A percentile compares a stretch with the other conserved stretches of the same genome.
Evolutionary conservation across 2,113 vertebrate genomes (phyloP).

Genomic region (Lepus americanus): DNA sequence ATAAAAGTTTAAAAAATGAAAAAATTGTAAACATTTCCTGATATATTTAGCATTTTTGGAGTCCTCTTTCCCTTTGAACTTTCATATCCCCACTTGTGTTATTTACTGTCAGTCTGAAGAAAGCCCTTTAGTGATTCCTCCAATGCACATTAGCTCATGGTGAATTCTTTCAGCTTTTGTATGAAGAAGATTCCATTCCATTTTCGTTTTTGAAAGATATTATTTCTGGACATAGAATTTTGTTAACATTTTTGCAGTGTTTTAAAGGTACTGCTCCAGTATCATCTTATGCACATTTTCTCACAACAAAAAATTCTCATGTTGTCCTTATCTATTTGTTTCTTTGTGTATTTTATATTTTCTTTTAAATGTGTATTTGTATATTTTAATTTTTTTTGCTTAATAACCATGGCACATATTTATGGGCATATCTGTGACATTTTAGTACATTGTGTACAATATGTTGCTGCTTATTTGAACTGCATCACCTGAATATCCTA

Average conservation of each 20-base stretch:
- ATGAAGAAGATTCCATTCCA: background rate
- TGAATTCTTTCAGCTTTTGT: background rate
- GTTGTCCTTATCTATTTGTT: background rate
- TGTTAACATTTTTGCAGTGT: background rate
- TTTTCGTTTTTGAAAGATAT: background rate
- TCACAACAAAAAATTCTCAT: background rate
- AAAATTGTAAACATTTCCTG: background rate
- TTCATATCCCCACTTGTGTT: background rate
- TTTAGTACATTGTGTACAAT: no score
- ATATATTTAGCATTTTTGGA: accelerated
- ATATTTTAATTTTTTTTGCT: no score
- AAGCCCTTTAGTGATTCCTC: background rate
- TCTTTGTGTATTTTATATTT: background rate
- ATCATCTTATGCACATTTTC: background rate
- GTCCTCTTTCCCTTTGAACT: background rate
- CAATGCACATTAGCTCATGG: accelerated
- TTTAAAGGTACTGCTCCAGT: background rate
- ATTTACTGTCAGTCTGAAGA: background rate
- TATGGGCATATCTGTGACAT: no score
- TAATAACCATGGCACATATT: no score
- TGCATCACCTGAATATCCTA: no score
- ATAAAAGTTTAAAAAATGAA: no score
- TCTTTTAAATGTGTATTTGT: no score
- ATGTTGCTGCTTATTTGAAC: no score
- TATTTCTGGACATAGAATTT: background rate